phyloP scores from a whole-genome alignment of 2,797 vertebrate genomes.

The Eleutherodactylus coqui region DNA sequence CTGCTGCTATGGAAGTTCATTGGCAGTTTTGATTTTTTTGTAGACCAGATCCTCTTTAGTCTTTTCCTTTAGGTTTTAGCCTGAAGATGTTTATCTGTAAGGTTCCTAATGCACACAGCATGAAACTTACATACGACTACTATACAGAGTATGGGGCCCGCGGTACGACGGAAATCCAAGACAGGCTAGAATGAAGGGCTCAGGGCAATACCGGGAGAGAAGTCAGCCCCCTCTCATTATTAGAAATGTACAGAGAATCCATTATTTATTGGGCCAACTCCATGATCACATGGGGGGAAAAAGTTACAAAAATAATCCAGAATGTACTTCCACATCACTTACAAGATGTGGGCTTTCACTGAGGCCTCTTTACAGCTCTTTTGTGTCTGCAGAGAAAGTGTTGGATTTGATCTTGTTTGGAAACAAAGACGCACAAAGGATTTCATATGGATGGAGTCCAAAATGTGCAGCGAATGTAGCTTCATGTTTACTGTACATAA shows the following conservation, averaged over 20 bases:
- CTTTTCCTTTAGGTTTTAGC: neutral
- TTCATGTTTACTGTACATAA: neutral
- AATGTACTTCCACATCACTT: neutral
- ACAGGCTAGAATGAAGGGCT: neutral
- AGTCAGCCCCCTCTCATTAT: slow-evolving; percentile 20
- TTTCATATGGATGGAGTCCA: neutral
- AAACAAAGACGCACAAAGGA: slow-evolving; percentile 7
- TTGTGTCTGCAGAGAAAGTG: slow-evolving; percentile 7
- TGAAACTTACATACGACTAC: neutral
- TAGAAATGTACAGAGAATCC: slow-evolving; percentile 39
- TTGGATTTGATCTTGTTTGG: slow-evolving; percentile 2
- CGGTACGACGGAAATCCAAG: neutral
- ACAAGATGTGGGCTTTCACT: neutral
- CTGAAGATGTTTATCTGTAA: neutral
- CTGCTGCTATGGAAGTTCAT: neutral
- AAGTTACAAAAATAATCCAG: neutral
- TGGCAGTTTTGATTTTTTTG: neutral
- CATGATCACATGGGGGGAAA: slow-evolving; percentile 28
- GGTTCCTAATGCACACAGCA: neutral
- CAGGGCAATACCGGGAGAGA: neutral
- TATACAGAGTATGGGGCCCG: neutral
- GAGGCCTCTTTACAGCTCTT: neutral
- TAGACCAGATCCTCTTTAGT: neutral
- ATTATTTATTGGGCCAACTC: slow-evolving; percentile 27
- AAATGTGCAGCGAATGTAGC: neutral